Percentiles rank a stretch among this genome's conserved stretches.
Evolutionary conservation across 1,140 invertebrate species (phyloP).

Genomic region (Drosophila jambulina): DNA sequence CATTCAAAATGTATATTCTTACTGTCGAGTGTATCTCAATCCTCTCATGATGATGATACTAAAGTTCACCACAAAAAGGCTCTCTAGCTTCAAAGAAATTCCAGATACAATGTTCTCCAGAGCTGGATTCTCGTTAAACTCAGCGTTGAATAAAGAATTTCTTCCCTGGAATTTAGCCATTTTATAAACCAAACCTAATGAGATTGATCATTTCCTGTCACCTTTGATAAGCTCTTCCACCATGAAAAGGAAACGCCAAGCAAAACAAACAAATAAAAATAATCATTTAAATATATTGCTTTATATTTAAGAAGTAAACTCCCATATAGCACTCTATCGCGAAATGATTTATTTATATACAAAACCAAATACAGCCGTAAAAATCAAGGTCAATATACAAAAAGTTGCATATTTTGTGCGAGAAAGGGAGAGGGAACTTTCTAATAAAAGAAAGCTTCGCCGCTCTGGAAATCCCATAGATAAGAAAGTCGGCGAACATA

Average conservation of each 20-base stretch:
- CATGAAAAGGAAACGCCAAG: conserved; percentile 15
- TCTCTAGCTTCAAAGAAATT: neutral
- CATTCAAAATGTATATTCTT: neutral
- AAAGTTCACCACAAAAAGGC: neutral
- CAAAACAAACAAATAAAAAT: conserved; percentile 25
- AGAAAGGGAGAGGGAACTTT: conserved; percentile 47
- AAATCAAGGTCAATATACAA: conserved; percentile 61
- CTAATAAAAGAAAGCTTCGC: conserved; percentile 64
- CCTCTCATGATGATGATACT: neutral
- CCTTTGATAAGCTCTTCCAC: conserved; percentile 40
- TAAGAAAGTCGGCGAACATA: conserved; percentile 42
- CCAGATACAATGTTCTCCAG: neutral
- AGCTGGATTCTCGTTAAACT: neutral
- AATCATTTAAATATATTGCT: conserved; percentile 6
- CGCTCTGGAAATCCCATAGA: conserved; percentile 19
- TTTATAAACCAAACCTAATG: conserved; percentile 23
- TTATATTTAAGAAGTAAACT: neutral
- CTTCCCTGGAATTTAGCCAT: conserved; percentile 3
- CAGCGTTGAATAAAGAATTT: neutral
- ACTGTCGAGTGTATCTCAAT: neutral
- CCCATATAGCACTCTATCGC: conserved; percentile 5
- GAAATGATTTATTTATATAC: conserved; percentile 8
- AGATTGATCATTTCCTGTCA: conserved; percentile 44
- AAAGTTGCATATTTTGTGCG: conserved; percentile 36
- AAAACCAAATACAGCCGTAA: conserved; percentile 10